Evolutionary conservation across 64 coral and sea anemone genomes (phyloP).

Genomic region (Dendronephthya gigantea): DNA sequence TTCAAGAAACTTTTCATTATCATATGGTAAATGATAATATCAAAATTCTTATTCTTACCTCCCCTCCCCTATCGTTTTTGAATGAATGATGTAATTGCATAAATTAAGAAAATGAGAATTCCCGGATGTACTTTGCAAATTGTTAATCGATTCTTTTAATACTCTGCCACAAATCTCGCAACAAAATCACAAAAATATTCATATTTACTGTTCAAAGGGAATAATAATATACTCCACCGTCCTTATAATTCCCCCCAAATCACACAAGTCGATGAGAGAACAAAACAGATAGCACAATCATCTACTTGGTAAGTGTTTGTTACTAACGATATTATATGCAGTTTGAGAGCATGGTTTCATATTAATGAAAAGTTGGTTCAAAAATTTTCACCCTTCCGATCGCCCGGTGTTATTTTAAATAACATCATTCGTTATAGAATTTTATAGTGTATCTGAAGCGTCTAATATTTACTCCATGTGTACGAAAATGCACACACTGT

Average conservation of each 20-base stretch:
- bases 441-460: neutral
- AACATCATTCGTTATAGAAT: neutral
- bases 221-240: neutral
- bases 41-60: neutral
- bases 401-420: neutral
- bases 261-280: too few species aligned
- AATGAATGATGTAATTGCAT: neutral
- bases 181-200: too few species aligned
- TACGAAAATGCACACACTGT: neutral
- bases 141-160: too few species aligned
- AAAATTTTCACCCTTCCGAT: neutral
- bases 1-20: too few species aligned
- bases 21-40: too few species aligned
- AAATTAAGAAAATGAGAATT: neutral
- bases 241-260: too few species aligned
- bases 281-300: too few species aligned
- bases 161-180: neutral
- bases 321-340: too few species aligned
- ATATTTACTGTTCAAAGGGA: too few species aligned
- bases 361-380: neutral
- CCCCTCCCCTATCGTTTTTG: neutral
- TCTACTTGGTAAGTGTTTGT: too few species aligned
- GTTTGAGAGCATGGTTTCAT: neutral
- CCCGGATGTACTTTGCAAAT: neutral
- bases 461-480: neutral